phyloP scores from a whole-genome alignment of 1,140 invertebrate genomes.

The Zaprionus capensis region DNA sequence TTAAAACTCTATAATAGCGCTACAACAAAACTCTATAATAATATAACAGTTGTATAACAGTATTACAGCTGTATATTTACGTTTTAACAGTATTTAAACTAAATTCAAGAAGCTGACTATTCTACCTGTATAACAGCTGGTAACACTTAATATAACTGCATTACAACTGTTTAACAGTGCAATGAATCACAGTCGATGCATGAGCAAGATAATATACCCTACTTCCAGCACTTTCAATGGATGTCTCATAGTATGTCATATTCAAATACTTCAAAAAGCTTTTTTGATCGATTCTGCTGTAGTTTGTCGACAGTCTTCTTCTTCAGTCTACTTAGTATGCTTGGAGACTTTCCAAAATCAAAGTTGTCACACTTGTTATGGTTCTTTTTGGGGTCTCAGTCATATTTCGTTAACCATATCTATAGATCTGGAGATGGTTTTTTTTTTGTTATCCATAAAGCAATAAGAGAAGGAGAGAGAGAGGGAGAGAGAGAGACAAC shows the following conservation, averaged over 20 bases:
- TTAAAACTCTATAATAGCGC: too few species aligned
- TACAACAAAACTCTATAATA: too few species aligned
- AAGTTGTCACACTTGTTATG: constrained; percentile 20
- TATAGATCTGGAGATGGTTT: constrained; percentile 16
- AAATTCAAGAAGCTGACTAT: too few species aligned
- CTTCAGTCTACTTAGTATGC: neutral
- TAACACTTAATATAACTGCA: neutral
- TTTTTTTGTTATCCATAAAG: constrained; percentile 8
- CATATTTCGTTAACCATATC: neutral
- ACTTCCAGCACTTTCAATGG: neutral
- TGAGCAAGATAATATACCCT: neutral
- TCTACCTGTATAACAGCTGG: neutral
- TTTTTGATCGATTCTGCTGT: neutral
- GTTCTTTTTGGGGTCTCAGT: constrained; percentile 2
- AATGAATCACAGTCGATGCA: neutral
- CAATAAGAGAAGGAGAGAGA: neutral
- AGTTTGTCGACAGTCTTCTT: neutral
- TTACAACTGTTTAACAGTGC: neutral
- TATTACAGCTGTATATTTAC: too few species aligned
- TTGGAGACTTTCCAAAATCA: neutral
- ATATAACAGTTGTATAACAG: too few species aligned
- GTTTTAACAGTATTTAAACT: too few species aligned
- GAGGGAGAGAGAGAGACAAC: constrained; percentile 20
- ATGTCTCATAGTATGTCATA: neutral
- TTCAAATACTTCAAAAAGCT: neutral